A percentile compares a stretch with the other conserved stretches of the same genome.
Evolutionary conservation across 2,113 vertebrate species (phyloP).

Genomic region (Turdus rufiventris): DNA sequence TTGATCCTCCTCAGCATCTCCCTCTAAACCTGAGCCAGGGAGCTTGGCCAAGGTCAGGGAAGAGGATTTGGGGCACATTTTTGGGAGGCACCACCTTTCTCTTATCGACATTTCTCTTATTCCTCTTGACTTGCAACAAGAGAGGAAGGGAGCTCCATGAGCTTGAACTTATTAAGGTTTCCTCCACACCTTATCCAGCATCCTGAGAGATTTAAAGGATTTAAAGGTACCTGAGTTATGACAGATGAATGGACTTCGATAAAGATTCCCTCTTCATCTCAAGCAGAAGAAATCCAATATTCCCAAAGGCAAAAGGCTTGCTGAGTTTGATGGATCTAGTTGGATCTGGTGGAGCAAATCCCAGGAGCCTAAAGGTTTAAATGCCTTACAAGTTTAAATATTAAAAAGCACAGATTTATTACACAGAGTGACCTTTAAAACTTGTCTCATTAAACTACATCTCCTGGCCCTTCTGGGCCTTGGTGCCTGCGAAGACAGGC

Average conservation of each 20-base stretch:
- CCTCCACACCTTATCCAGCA: background rate
- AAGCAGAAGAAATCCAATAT: constrained; percentile 8
- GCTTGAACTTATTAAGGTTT: background rate
- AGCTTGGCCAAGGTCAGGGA: background rate
- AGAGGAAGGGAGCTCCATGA: background rate
- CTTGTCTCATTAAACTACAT: constrained; percentile 67
- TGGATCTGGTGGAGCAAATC: constrained; percentile 48
- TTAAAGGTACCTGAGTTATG: background rate
- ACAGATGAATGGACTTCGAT: constrained; percentile 20
- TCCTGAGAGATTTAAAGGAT: background rate
- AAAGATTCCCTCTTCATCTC: constrained; percentile 20
- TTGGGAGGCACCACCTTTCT: background rate
- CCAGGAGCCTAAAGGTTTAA: constrained; percentile 60
- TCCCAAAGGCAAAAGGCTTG: background rate
- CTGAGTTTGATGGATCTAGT: constrained; percentile 42
- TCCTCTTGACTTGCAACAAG: background rate
- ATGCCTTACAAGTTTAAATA: constrained; percentile 67
- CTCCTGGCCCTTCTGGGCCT: constrained; percentile 64
- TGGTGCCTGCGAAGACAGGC: background rate
- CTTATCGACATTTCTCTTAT: background rate
- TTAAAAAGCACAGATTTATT: constrained; percentile 64
- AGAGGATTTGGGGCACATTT: background rate
- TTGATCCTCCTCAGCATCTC: background rate
- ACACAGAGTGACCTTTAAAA: constrained; percentile 66
- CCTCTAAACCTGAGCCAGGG: background rate